phyloP scores from a whole-genome alignment of 1,140 invertebrate genomes.

The Saxidomus purpurata region DNA sequence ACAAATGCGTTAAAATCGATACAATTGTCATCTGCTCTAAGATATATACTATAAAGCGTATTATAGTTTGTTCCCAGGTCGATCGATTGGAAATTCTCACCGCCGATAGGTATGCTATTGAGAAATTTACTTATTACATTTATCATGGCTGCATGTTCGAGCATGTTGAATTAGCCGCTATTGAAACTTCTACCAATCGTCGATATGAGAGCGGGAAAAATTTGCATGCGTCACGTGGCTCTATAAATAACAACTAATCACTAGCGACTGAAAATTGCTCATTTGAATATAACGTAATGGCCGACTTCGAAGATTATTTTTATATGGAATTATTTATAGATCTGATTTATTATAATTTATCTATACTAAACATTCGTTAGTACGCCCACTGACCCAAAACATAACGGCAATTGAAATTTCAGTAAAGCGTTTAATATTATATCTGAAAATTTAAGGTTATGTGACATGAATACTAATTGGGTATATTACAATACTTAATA shows the following conservation, averaged over 20 bases:
- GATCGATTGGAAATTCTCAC: conserved; percentile 44
- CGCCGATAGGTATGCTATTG: conserved; percentile 51
- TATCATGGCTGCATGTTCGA: conserved; percentile 22
- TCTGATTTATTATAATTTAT: conserved; percentile 19
- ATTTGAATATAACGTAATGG: conserved; percentile 58
- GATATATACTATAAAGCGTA: conserved; percentile 36
- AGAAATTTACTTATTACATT: conserved; percentile 53
- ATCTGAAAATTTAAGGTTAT: background rate
- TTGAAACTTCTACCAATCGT: conserved; percentile 57
- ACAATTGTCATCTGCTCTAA: background rate
- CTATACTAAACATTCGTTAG: background rate
- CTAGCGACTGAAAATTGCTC: conserved; percentile 30
- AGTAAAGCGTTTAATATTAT: conserved; percentile 14
- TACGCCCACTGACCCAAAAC: conserved; percentile 25
- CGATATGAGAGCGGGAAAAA: conserved; percentile 52
- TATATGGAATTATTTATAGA: conserved; percentile 46
- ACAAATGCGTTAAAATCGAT: conserved; percentile 45
- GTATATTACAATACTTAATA: background rate
- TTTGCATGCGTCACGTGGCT: conserved; percentile 55
- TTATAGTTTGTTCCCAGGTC: conserved; percentile 34
- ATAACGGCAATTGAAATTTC: background rate
- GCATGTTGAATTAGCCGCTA: conserved; percentile 41
- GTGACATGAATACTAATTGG: conserved; percentile 29
- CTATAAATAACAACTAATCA: conserved; percentile 47
- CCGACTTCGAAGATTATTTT: background rate